Percentiles rank a stretch among this genome's conserved stretches.
Conservation (phyloP, 2,888 invertebrate species). For the Anoplius nigerrimus region DNA sequence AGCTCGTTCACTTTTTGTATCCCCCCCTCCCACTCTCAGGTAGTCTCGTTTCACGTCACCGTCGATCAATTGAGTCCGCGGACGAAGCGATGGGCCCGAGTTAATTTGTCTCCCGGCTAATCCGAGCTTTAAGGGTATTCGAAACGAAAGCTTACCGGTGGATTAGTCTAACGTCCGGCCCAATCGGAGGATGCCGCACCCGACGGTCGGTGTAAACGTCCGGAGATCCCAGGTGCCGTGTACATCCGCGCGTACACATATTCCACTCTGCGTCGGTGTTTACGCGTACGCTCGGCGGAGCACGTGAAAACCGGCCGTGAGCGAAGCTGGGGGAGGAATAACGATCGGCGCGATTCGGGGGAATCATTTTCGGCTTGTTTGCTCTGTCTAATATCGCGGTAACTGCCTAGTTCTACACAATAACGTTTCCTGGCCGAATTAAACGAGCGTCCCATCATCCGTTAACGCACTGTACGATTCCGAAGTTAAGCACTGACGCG, state of each 20-base stretch:
- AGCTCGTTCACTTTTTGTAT: not conserved
- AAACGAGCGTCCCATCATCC: too few relatives aligned
- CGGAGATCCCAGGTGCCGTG: conserved; percentile 4
- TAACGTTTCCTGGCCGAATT: too few relatives aligned
- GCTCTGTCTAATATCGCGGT: too few relatives aligned
- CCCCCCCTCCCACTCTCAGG: too few relatives aligned
- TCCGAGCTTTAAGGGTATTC: conserved; percentile 45
- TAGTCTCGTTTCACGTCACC: not conserved
- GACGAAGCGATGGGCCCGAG: conserved; percentile 37
- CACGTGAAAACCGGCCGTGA: not conserved
- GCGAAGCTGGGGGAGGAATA: conserved; percentile 18
- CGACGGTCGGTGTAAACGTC: conserved; percentile 21
- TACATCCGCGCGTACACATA: not conserved
- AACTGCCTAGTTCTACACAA: too few relatives aligned
- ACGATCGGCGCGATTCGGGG: conserved; percentile 11
- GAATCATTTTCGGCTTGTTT: not conserved
- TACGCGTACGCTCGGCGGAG: not conserved
- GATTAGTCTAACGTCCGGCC: conserved; percentile 47
- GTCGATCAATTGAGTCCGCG: conserved; percentile 24
- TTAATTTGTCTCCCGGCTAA: conserved; percentile 55
- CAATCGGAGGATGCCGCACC: conserved; percentile 30
- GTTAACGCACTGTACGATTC: too few relatives aligned
- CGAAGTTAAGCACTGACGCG: too few relatives aligned
- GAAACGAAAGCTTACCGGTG: conserved; percentile 51
- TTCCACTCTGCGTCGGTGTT: not conserved